Conservation (phyloP, 2,797 vertebrate genomes). For the Leptodactylus fallax region DNA sequence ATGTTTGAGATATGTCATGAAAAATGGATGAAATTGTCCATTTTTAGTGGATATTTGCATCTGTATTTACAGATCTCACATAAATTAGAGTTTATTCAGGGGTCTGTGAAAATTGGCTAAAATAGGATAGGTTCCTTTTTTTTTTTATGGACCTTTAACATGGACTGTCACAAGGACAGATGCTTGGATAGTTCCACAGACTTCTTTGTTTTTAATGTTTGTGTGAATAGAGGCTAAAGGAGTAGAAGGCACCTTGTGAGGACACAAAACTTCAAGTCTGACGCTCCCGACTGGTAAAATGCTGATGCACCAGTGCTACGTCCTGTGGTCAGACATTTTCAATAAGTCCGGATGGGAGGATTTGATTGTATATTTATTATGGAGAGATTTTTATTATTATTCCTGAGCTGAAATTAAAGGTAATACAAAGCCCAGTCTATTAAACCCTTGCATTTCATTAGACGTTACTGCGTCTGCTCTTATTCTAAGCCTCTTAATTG, state of each 20-base stretch:
- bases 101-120: no score
- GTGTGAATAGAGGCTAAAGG: background rate
- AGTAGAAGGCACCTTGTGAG: background rate
- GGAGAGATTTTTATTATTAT: background rate
- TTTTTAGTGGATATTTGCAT: no score
- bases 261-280: background rate
- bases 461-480: background rate
- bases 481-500: slow-evolving; percentile 14
- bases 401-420: background rate
- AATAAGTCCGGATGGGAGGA: background rate
- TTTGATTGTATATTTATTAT: background rate
- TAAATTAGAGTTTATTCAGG: no score
- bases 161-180: no score
- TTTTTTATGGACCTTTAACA: no score
- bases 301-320: background rate
- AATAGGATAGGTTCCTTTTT: no score
- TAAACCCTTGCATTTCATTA: background rate
- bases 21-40: no score
- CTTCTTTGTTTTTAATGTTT: no score
- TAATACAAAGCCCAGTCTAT: background rate
- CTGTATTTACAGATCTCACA: no score
- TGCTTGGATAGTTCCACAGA: no score
- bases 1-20: no score
- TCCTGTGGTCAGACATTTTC: background rate
- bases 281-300: background rate